These are phyloP conservation scores for Lasioglossum leucozonium DNA, from an alignment of 2,888 invertebrate species.

Conservation along the genomic window DNA sequence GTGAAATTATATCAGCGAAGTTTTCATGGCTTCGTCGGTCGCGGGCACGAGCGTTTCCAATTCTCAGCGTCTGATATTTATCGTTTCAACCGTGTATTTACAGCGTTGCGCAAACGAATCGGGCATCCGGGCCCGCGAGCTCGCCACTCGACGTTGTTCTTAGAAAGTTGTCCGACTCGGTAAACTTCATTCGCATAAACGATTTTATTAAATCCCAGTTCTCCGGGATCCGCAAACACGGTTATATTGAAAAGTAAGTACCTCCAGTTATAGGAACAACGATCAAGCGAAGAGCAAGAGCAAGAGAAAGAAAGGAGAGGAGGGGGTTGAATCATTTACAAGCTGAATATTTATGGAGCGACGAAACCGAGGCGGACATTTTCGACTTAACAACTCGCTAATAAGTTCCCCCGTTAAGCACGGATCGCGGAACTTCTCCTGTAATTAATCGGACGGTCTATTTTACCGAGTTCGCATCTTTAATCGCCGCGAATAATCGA, in stretches of 20 bases:
- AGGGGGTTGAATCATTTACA: slow-evolving; percentile 46
- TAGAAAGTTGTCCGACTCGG: slow-evolving; percentile 48
- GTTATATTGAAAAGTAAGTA: slow-evolving; percentile 66
- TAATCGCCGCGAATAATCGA: slow-evolving; percentile 13
- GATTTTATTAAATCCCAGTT: slow-evolving; percentile 70
- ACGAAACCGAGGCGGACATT: slow-evolving; percentile 59
- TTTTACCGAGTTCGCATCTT: slow-evolving; percentile 23
- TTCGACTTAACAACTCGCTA: slow-evolving; percentile 61
- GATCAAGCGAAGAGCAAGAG: slow-evolving; percentile 23
- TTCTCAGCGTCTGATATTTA: slow-evolving; percentile 34
- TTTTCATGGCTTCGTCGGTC: not conserved
- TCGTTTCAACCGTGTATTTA: slow-evolving; percentile 31
- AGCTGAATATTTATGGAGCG: slow-evolving; percentile 69
- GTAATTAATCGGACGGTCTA: slow-evolving; percentile 50
- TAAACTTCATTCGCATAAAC: slow-evolving; percentile 67
- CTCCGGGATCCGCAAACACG: slow-evolving; percentile 66
- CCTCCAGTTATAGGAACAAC: slow-evolving; percentile 54
- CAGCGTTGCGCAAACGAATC: slow-evolving; percentile 31
- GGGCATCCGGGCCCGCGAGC: slow-evolving; percentile 1
- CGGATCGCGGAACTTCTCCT: slow-evolving; percentile 39
- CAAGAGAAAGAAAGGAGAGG: not conserved
- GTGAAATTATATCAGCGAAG: slow-evolving; percentile 10
- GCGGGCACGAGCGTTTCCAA: slow-evolving; percentile 16
- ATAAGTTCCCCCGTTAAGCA: slow-evolving; percentile 55
- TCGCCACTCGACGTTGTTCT: slow-evolving; percentile 44